phyloP scores from a whole-genome alignment of 2,797 vertebrate species.

The Microctenopoma lineatum region DNA sequence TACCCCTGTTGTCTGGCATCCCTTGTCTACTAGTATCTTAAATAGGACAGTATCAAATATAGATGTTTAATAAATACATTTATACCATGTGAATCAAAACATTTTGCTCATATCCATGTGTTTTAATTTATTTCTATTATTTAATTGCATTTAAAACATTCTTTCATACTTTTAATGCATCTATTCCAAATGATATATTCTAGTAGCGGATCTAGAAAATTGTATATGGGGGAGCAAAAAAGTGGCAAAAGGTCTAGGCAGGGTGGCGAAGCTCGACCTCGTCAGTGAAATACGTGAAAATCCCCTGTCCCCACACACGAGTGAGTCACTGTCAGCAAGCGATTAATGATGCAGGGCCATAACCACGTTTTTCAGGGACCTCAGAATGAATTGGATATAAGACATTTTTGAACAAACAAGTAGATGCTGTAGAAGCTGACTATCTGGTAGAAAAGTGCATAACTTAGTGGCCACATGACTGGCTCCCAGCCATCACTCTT shows the following conservation, averaged over 20 bases:
- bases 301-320: no score
- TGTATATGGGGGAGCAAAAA: no score
- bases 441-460: not conserved
- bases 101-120: constrained; percentile 10
- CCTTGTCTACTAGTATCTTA: constrained; percentile 12
- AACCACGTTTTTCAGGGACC: no score
- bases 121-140: not conserved
- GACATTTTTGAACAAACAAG: no score
- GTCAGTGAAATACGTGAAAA: no score
- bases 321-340: no score
- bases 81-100: constrained; percentile 6
- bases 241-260: no score
- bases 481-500: constrained; percentile 20
- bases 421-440: no score
- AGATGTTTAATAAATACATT: constrained; percentile 31
- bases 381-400: no score
- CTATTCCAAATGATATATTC: not conserved
- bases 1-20: constrained; percentile 5
- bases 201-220: no score
- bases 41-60: constrained; percentile 33
- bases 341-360: no score
- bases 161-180: not conserved
- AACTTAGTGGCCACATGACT: constrained; percentile 11
- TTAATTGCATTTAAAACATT: not conserved
- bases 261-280: no score